phyloP scores from a whole-genome alignment of 1,140 invertebrate species.

The Neodiprion virginianus region DNA sequence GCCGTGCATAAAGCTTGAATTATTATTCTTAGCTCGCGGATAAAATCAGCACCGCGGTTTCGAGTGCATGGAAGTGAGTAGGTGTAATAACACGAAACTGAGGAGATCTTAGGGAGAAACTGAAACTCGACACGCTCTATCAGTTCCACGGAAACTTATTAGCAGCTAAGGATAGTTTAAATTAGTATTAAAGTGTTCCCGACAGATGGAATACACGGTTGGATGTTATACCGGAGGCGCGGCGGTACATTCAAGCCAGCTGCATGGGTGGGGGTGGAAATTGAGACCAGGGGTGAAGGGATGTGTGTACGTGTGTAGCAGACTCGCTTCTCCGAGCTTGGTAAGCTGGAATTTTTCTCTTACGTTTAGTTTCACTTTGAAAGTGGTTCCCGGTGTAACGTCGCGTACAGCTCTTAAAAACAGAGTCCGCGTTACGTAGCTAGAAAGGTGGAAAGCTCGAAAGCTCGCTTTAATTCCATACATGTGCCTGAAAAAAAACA shows the following conservation, averaged over 20 bases:
- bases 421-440: background rate
- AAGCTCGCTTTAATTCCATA: no score
- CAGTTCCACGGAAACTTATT: background rate
- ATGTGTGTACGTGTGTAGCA: background rate
- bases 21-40: background rate
- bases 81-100: background rate
- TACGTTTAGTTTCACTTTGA: background rate
- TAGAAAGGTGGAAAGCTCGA: no score
- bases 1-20: background rate
- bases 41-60: background rate
- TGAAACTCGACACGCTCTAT: background rate
- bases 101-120: background rate
- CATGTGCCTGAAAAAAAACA: background rate
- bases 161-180: background rate
- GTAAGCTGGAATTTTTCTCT: conserved; percentile 1
- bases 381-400: background rate
- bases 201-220: background rate
- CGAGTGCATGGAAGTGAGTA: no score
- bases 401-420: background rate
- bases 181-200: background rate
- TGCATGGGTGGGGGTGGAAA: background rate
- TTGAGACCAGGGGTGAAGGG: background rate
- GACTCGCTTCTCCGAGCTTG: background rate
- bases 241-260: background rate
- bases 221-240: background rate